Evolutionary conservation across 37 sponge, comb jelly and placozoan species (phyloP), one percentile per base, ranked within the genome.

Genomic region (Oscarella lobularis): DNA sequence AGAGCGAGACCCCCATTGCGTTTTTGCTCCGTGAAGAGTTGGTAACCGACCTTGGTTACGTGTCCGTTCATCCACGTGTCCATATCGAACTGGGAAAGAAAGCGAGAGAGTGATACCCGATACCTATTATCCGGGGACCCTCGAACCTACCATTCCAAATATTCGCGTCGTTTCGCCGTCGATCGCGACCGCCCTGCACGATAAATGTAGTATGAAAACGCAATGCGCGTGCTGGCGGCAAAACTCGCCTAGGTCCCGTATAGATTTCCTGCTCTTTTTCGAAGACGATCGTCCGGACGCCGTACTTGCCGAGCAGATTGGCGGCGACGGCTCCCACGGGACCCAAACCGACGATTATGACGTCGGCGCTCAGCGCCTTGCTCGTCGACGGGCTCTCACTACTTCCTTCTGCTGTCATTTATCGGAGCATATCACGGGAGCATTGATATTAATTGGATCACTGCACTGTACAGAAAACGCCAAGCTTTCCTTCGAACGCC

Each of bases 281-380:
- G 4, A 68, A 68, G 4, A 68, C 71, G 71, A 4, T 32, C 31
- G 71, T 68, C 6, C 71, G 6, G 31, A 68, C 31, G 31, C 71
- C 71, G 33, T 68, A 68, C 31, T 20, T 4, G 6, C 71, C 71
- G 31, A 68, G 6, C 71, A 68, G 71, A 14, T 68, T 68, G 31
- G 71, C 71, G 4, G 71, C 71, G 35, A 68, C 31, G 6, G 71
- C 71, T 5, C 71, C 71, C 31, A 68, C 71, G 4, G 71, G 71
- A 4, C 71, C 71, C 6, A 68, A 14, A 14, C 71, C 71, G 29
- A 68, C 71, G 31, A 68, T 68, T 32, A 68, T 68, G 4, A 68
- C 71, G 29, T 68, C 71, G 71, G 9, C 9, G 60, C n/a, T n/a
- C n/a, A n/a, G n/a, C n/a, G n/a, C n/a, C n/a, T n/a, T n/a, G n/a